Conservation (phyloP, 1,140 invertebrate genomes). For the Listronotus oregonensis region DNA sequence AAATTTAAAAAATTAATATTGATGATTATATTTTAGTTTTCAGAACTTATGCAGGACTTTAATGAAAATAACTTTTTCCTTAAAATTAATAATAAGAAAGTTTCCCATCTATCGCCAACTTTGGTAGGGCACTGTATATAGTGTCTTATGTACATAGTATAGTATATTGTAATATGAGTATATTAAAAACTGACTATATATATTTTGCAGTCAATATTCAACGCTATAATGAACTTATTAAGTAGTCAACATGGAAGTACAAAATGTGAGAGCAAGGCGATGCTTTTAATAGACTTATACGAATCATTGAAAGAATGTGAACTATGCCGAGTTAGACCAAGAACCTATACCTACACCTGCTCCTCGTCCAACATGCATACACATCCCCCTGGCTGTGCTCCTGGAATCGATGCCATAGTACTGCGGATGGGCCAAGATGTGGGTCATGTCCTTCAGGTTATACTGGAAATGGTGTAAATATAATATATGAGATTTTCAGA, state of each 20-base stretch:
- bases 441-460: constrained; percentile 75
- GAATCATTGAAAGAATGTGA: constrained; percentile 79
- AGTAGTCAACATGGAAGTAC: constrained; percentile 70
- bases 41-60: no score
- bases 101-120: no score
- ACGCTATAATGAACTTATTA: constrained; percentile 74
- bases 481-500: no score
- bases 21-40: no score
- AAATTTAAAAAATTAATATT: no score
- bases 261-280: constrained; percentile 71
- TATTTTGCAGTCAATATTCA: constrained; percentile 66
- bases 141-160: no score
- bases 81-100: no score
- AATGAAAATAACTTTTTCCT: no score
- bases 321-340: constrained; percentile 60
- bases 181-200: no score
- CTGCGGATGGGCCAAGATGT: constrained; percentile 71
- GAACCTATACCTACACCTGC: constrained; percentile 28
- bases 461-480: constrained; percentile 74
- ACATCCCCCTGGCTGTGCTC: constrained; percentile 52
- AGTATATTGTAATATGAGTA: no score
- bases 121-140: no score
- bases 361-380: constrained; percentile 41
- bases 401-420: constrained; percentile 81
- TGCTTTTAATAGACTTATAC: constrained; percentile 72